Conservation (phyloP, 2,888 invertebrate genomes). For the Marronus borbonicus region DNA sequence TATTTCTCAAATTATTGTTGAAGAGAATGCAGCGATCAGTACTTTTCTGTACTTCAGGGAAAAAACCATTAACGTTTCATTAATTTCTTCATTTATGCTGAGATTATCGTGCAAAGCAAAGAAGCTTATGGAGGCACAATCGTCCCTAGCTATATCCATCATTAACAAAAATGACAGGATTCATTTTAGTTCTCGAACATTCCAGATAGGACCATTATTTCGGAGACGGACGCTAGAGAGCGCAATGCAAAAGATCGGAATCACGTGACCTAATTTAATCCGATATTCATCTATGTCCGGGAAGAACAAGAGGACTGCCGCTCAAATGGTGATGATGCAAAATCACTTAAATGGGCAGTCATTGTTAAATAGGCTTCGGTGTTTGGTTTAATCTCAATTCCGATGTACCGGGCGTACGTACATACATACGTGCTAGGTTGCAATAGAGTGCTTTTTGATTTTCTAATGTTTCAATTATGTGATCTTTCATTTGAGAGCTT, state of each 20-base stretch:
- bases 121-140: conserved; percentile 20
- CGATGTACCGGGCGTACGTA: no score
- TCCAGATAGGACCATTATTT: conserved; percentile 13
- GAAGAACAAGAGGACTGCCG: conserved; percentile 17
- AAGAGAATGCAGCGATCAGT: not conserved
- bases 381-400: not conserved
- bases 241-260: conserved; percentile 5
- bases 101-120: not conserved
- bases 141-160: conserved; percentile 6
- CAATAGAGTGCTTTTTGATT: no score
- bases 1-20: no score
- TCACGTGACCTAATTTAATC: conserved; percentile 36
- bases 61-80: not conserved
- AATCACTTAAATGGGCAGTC: not conserved
- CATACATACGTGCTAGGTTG: no score
- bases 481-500: no score
- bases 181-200: not conserved
- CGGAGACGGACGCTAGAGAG: conserved; percentile 8
- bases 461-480: no score
- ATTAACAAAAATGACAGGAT: conserved; percentile 31
- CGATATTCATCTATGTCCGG: conserved; percentile 35
- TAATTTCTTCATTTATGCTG: not conserved
- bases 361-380: not conserved
- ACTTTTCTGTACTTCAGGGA: not conserved
- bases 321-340: conserved; percentile 10